phyloP scores from a whole-genome alignment of 2,113 vertebrate genomes.

The Centropus bengalensis region DNA sequence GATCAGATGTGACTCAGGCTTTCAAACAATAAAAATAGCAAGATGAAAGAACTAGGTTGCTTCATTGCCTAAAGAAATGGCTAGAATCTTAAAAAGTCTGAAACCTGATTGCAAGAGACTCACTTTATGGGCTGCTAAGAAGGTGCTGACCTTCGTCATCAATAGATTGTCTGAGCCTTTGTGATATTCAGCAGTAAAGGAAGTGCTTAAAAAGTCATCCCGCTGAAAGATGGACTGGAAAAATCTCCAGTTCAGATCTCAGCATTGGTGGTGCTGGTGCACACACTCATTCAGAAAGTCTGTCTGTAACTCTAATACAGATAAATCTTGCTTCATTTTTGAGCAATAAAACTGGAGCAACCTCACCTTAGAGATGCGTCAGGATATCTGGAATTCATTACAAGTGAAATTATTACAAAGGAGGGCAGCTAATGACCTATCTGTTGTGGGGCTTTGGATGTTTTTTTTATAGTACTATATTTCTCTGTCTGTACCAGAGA shows the following conservation, averaged over 20 bases:
- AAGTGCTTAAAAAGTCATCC: conserved; percentile 64
- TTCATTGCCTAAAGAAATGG: conserved; percentile 59
- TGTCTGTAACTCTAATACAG: conserved; percentile 40
- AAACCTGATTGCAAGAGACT: conserved; percentile 53
- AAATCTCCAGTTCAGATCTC: conserved; percentile 57
- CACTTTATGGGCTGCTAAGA: conserved; percentile 54
- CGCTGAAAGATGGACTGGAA: conserved; percentile 58
- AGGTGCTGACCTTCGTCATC: conserved; percentile 73
- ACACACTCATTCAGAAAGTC: conserved; percentile 45
- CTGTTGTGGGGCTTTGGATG: conserved; percentile 1
- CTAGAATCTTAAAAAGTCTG: conserved; percentile 59
- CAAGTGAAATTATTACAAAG: conserved; percentile 22
- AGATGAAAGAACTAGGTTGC: conserved; percentile 62
- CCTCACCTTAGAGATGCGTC: conserved; percentile 47
- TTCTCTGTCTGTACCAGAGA: neutral
- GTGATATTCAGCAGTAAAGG: conserved; percentile 49
- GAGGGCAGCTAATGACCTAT: conserved; percentile 39
- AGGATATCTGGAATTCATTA: conserved; percentile 41
- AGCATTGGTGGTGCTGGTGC: neutral
- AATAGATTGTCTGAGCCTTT: conserved; percentile 61
- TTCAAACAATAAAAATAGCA: conserved; percentile 67
- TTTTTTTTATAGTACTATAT: neutral
- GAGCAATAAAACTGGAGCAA: conserved; percentile 29
- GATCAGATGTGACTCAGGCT: conserved; percentile 59
- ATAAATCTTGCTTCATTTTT: conserved; percentile 54